Base-by-base conservation (phyloP, 2,113 vertebrate species). In the Macquaria ambigua region DNA sequence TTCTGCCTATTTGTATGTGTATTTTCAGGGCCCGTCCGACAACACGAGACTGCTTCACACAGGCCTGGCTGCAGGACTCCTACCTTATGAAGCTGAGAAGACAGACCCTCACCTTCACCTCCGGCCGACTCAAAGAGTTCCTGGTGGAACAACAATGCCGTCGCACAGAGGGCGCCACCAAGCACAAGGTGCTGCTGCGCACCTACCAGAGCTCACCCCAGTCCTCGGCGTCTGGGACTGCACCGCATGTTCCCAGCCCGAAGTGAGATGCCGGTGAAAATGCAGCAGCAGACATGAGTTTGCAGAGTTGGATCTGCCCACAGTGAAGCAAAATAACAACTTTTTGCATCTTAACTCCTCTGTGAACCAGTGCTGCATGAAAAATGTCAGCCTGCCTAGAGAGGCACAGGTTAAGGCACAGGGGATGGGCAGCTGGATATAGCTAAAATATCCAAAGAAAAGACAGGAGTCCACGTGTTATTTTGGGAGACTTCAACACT, bases 1-100 rank as follows among this genome's bases (percentile, higher is more conserved):
- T 34, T 48, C 5, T 72, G 7, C 1, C 0, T 43, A 6, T 50
- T 43, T 79, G 28, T 72, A 8, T 23, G 39, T 76, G 78, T 72
- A 1, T 61, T 64, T 74, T 34, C 90, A 99, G 98, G 97, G 97
- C 97, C 69, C 97, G 98, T 23, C 97, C 97, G 8, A 97, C 96
- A 0, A 95, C 97, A 53, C 97, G 97, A 71, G 98, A 99, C 95
- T 99, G 98, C 93, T 96, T 98, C 55, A 93, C 96, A 12, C 97
- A 97, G 14, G 94, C 97, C 0, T 99, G 98, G 98, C 96, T 99
- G 76, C 98, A 99, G 95, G 98, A 99, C 0, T 97, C 98, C 59
- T 99, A 98, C 90, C 94, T 99, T 92, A 98, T 98, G 97, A 99
- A 98, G 93, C 96, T 99, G 73, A 96, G 97, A n/a, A 96, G 98